Percentiles rank a stretch among this genome's conserved stretches.
Conservation (phyloP, 1,140 invertebrate species). For the Artemia franciscana region DNA sequence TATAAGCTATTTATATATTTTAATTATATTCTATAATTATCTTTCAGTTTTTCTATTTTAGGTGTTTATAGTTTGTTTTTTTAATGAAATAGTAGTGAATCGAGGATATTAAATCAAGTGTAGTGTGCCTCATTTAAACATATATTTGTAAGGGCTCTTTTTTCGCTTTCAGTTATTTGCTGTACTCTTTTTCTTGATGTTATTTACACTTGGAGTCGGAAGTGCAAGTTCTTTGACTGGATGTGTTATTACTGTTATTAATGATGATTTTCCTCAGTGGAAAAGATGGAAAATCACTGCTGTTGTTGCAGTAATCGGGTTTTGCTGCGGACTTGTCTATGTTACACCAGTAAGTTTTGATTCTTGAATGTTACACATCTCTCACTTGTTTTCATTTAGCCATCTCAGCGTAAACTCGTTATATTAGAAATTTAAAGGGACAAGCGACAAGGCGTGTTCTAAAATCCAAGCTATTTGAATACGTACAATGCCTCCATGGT, state of each 20-base stretch:
- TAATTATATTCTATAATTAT: no score
- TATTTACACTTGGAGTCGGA: conserved; percentile 19
- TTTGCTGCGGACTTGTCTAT: conserved; percentile 17
- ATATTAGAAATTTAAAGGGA: no score
- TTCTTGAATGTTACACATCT: background rate
- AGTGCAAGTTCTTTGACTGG: conserved; percentile 14
- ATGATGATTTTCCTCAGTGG: conserved; percentile 17
- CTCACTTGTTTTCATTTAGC: no score
- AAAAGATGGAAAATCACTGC: conserved; percentile 15
- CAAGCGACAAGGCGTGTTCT: no score
- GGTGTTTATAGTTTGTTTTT: no score
- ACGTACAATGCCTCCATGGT: no score
- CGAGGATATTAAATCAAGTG: background rate
- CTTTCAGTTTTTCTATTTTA: no score
- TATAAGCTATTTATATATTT: no score
- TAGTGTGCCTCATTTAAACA: conserved; percentile 16
- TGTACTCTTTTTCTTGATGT: conserved; percentile 26
- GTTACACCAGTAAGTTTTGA: conserved; percentile 14
- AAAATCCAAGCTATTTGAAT: no score
- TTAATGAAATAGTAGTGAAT: background rate
- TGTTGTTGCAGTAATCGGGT: conserved; percentile 15
- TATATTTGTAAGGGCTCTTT: background rate
- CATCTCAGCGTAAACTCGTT: no score
- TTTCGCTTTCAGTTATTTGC: conserved; percentile 22
- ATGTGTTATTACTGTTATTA: conserved; percentile 18